A percentile compares a stretch with the other conserved stretches of the same genome.
phyloP scores from a whole-genome alignment of 2,888 invertebrate genomes.

The Drosophila anomalata region DNA sequence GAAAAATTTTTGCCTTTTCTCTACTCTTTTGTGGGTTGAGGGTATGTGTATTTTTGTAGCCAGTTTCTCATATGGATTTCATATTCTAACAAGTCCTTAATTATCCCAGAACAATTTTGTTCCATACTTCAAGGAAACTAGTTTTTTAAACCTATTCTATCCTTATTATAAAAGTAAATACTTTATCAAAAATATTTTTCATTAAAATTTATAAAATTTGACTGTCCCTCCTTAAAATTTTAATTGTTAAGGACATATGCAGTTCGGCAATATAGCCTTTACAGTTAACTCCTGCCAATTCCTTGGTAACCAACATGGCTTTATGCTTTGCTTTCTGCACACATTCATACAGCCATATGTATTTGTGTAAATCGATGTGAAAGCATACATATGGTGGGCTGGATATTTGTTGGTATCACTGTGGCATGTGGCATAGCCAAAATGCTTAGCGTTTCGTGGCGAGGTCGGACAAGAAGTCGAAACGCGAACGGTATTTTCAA shows the following conservation, averaged over 20 bases:
- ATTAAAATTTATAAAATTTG: background rate
- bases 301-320: constrained; percentile 12
- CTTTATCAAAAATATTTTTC: background rate
- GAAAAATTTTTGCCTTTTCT: constrained; percentile 10
- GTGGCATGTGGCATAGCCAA: constrained; percentile 60
- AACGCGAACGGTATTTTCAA: constrained; percentile 54
- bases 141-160: too few species aligned
- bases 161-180: background rate
- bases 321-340: constrained; percentile 12
- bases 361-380: constrained; percentile 10
- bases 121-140: background rate
- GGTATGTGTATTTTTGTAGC: background rate
- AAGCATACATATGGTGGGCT: constrained; percentile 12
- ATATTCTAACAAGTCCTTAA: too few species aligned
- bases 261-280: background rate
- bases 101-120: too few species aligned
- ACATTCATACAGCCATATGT: background rate
- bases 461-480: constrained; percentile 51
- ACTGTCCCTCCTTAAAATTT: too few species aligned
- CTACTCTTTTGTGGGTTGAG: constrained; percentile 3
- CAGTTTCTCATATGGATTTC: background rate
- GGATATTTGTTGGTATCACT: constrained; percentile 39
- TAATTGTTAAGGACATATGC: too few species aligned
- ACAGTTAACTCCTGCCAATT: constrained; percentile 12
- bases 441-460: constrained; percentile 61